Evolutionary conservation across 2,113 vertebrate species (phyloP).

Genomic region (Pteropus alecto): DNA sequence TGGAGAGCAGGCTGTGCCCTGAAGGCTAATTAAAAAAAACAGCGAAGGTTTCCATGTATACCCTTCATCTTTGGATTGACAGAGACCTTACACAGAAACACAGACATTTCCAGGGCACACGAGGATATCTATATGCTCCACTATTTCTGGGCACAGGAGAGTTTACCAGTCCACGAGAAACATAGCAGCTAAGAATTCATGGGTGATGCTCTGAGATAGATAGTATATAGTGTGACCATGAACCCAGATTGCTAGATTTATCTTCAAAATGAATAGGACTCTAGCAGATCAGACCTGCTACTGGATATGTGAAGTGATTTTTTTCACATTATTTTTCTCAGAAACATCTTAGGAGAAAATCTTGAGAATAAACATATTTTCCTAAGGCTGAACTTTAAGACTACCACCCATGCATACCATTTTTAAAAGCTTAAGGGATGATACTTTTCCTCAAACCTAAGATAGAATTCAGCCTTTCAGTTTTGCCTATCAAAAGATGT

Average conservation of each 20-base stretch:
- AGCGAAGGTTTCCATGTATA: not conserved
- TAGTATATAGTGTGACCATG: not conserved
- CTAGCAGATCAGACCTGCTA: not conserved
- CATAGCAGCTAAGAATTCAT: not conserved
- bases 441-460: slow-evolving; percentile 62
- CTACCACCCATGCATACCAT: not conserved
- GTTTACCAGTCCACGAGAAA: not conserved
- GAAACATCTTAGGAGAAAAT: slow-evolving; percentile 34
- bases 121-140: not conserved
- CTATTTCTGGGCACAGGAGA: not conserved
- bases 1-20: slow-evolving; percentile 58
- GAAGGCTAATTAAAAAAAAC: slow-evolving; percentile 78
- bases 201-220: not conserved
- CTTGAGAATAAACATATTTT: not conserved
- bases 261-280: not conserved
- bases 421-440: not conserved
- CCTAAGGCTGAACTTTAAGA: not conserved
- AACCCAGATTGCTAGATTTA: not conserved
- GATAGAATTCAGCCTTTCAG: slow-evolving; percentile 65
- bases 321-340: slow-evolving; percentile 44
- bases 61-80: not conserved
- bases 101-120: not conserved
- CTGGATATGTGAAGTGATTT: slow-evolving; percentile 1
- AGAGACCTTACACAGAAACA: not conserved
- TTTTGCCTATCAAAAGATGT: slow-evolving; percentile 65